These are phyloP conservation scores for Siderastrea siderea DNA, from an alignment of 92 coral and sea anemone genomes.

Conservation along the genomic window DNA sequence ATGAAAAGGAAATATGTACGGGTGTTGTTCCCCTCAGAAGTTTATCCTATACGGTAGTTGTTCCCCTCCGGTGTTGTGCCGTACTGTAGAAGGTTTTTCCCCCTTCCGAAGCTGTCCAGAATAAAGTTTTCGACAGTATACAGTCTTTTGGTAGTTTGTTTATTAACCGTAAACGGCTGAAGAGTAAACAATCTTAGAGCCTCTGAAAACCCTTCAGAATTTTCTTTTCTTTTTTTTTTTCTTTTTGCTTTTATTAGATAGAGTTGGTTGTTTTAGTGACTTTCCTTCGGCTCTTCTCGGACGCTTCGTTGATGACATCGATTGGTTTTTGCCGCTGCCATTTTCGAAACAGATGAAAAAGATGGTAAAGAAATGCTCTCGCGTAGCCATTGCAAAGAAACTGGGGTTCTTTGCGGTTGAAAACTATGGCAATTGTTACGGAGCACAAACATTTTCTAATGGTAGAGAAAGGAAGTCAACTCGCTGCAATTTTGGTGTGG, in stretches of 20 bases:
- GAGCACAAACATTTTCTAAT: neutral
- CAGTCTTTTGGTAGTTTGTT: too few species aligned
- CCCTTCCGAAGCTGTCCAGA: too few species aligned
- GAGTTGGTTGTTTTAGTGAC: constrained; percentile 2
- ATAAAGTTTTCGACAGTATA: too few species aligned
- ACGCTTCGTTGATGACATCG: constrained; percentile 10
- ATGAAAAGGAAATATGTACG: too few species aligned
- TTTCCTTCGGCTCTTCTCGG: neutral
- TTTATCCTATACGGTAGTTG: too few species aligned
- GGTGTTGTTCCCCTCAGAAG: too few species aligned
- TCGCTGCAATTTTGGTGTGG: constrained; percentile 24
- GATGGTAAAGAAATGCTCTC: constrained; percentile 15
- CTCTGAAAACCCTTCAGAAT: too few species aligned
- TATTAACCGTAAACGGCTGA: too few species aligned
- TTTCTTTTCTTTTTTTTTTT: neutral
- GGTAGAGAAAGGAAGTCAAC: neutral
- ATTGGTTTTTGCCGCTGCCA: neutral
- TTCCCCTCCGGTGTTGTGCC: too few species aligned
- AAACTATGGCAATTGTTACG: constrained; percentile 31
- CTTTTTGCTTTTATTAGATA: neutral
- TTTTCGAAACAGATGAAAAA: neutral
- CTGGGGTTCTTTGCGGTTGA: constrained; percentile 25
- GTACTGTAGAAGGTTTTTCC: too few species aligned
- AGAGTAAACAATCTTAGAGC: too few species aligned
- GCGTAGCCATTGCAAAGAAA: constrained; percentile 1